These are phyloP conservation scores for Penaeus monodon DNA, from an alignment of 2,888 invertebrate species.

Conservation along the genomic window DNA sequence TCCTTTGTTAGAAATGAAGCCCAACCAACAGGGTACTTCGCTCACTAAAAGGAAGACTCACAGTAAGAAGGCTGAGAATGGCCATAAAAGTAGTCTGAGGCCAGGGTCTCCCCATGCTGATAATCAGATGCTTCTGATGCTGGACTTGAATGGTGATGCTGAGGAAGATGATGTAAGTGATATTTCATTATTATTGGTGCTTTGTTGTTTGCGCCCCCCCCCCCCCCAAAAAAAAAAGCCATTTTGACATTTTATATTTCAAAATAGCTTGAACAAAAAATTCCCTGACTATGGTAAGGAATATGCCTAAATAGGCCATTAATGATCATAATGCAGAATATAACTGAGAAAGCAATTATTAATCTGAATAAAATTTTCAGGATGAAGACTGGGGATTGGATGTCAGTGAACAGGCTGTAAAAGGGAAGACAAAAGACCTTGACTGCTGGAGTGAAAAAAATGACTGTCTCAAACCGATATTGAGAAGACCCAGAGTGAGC, in stretches of 20 bases:
- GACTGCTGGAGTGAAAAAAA: constrained; percentile 91
- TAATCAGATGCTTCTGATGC: constrained; percentile 66
- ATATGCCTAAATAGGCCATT: no score
- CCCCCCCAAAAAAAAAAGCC: no score
- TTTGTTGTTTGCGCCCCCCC: no score
- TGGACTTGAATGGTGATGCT: constrained; percentile 65
- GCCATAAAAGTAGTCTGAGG: constrained; percentile 67
- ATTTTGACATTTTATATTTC: no score
- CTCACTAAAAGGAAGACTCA: constrained; percentile 84
- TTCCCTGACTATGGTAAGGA: no score
- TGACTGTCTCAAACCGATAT: constrained; percentile 95
- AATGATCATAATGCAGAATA: no score
- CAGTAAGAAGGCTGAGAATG: constrained; percentile 71
- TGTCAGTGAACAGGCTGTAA: constrained; percentile 92
- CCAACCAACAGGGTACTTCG: constrained; percentile 84
- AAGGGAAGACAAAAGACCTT: constrained; percentile 91
- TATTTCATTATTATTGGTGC: background rate
- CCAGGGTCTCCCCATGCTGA: constrained; percentile 55
- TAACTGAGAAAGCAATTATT: background rate
- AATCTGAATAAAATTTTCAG: constrained; percentile 68
- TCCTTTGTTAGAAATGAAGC: constrained; percentile 73
- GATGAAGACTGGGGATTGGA: constrained; percentile 95
- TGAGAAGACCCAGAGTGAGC: constrained; percentile 88
- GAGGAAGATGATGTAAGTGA: constrained; percentile 68
- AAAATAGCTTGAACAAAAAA: no score